Conservation (phyloP, 2,888 invertebrate species). For the Drepanosiphum platanoidis region DNA sequence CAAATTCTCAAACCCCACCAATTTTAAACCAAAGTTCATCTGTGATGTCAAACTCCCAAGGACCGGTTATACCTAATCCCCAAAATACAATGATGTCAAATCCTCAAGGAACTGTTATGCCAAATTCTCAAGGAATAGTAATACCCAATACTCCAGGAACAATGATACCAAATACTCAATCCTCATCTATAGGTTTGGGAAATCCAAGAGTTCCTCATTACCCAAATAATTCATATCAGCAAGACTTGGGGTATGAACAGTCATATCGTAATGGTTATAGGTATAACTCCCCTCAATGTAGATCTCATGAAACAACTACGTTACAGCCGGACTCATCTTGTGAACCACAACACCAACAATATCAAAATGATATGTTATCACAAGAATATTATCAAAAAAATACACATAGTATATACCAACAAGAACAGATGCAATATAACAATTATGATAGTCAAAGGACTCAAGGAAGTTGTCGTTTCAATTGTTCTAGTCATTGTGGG, state of each 20-base stretch:
- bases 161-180: conserved; percentile 52
- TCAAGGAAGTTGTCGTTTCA: conserved; percentile 49
- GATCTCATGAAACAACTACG: conserved; percentile 55
- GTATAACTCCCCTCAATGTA: conserved; percentile 57
- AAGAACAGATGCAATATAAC: conserved; percentile 52
- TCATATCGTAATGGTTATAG: conserved; percentile 45
- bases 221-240: conserved; percentile 47
- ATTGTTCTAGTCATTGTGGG: conserved; percentile 59
- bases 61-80: conserved; percentile 33
- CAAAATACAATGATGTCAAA: conserved; percentile 40
- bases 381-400: conserved; percentile 55
- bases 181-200: conserved; percentile 18
- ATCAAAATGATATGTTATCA: conserved; percentile 33
- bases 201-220: conserved; percentile 57
- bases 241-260: conserved; percentile 50
- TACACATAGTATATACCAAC: conserved; percentile 33
- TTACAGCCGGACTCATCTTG: conserved; percentile 48
- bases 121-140: conserved; percentile 32
- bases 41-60: conserved; percentile 47
- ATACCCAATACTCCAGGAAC: conserved; percentile 48
- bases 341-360: conserved; percentile 54
- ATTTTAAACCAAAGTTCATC: conserved; percentile 50
- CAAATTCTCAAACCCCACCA: conserved; percentile 26
- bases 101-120: conserved; percentile 38
- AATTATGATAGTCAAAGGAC: conserved; percentile 55